Percentiles rank a stretch among this genome's conserved stretches.
Conservation (phyloP, 2,888 invertebrate species). For the Tillus elongatus region DNA sequence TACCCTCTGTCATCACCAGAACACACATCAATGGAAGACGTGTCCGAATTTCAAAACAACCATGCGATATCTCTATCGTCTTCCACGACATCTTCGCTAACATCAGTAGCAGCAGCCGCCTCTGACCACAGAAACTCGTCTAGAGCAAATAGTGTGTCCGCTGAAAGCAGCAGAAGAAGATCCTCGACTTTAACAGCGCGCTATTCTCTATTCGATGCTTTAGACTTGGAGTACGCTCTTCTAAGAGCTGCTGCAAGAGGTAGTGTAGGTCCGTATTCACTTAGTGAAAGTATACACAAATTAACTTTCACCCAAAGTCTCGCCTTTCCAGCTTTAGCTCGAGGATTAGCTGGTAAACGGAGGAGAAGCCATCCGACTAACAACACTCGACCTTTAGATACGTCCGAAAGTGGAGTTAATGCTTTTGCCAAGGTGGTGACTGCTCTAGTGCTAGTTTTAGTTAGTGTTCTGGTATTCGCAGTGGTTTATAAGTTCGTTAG, state of each 20-base stretch:
- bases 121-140: constrained; percentile 15
- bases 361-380: constrained; percentile 46
- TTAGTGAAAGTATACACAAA: constrained; percentile 63
- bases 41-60: constrained; percentile 41
- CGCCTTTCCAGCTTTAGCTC: constrained; percentile 62
- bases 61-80: constrained; percentile 42
- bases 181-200: constrained; percentile 53
- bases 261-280: constrained; percentile 61
- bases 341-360: constrained; percentile 57
- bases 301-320: constrained; percentile 64
- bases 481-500: constrained; percentile 65
- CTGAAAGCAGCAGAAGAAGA: constrained; percentile 38
- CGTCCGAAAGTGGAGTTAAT: constrained; percentile 57
- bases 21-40: constrained; percentile 41
- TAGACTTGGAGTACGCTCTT: constrained; percentile 62
- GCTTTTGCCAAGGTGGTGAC: constrained; percentile 64
- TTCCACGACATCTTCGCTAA: constrained; percentile 50
- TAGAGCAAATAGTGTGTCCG: constrained; percentile 5
- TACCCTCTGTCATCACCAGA: constrained; percentile 41
- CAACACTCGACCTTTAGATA: constrained; percentile 48
- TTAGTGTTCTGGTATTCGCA: constrained; percentile 62
- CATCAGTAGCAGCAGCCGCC: constrained; percentile 45
- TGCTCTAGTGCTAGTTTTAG: constrained; percentile 57
- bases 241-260: constrained; percentile 60
- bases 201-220: constrained; percentile 61